These are phyloP conservation scores for Hydroisotoma schaefferi DNA, from an alignment of 2,888 invertebrate genomes.

Conservation along the genomic window DNA sequence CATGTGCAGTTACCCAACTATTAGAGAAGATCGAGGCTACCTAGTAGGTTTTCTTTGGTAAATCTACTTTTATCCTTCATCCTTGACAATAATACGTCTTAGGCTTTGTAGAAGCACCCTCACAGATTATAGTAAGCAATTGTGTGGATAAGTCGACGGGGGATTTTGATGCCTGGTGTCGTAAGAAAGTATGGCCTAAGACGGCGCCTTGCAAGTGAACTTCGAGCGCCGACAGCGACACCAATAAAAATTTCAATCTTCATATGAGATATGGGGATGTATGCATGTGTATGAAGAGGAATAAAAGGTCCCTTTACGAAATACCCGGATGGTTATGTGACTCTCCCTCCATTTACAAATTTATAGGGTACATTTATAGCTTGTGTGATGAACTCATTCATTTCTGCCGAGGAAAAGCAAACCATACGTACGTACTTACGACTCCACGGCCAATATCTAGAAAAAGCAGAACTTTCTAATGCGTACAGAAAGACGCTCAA, in stretches of 20 bases:
- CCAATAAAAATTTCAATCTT: conserved; percentile 46
- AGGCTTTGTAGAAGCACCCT: no score
- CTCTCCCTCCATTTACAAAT: neutral
- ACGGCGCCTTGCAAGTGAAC: conserved; percentile 48
- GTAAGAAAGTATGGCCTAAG: conserved; percentile 46
- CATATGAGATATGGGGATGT: conserved; percentile 17
- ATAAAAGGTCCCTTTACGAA: conserved; percentile 34
- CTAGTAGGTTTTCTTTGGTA: no score
- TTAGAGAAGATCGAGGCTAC: no score
- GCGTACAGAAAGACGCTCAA: no score
- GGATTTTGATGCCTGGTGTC: conserved; percentile 44
- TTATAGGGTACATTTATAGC: neutral
- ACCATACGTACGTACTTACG: no score
- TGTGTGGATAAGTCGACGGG: conserved; percentile 20
- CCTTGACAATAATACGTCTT: no score
- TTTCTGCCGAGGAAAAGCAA: no score
- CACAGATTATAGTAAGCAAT: conserved; percentile 15
- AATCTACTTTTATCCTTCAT: no score
- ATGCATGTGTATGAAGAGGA: conserved; percentile 27
- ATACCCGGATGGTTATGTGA: conserved; percentile 6
- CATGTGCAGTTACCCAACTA: no score
- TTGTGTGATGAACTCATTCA: no score
- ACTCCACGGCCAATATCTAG: no score
- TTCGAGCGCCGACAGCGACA: conserved; percentile 49
- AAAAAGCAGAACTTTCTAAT: no score